phyloP scores from a whole-genome alignment of 2,888 invertebrate genomes.

The Hirtodrosophila alboralis region DNA sequence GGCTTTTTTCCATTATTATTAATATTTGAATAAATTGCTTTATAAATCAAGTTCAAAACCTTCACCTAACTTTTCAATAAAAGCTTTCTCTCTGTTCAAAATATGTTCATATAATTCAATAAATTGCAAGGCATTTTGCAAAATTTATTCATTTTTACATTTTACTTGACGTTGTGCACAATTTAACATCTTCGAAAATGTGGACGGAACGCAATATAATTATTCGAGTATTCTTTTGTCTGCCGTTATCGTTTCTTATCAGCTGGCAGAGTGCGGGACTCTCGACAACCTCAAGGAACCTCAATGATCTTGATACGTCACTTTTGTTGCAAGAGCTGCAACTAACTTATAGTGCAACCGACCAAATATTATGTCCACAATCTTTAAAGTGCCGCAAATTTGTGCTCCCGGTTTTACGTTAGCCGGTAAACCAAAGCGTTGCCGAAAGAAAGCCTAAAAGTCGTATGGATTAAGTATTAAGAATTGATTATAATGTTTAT shows the following conservation, averaged over 20 bases:
- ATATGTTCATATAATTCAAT: not conserved
- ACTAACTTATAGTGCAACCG: not conserved
- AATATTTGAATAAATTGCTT: too few species aligned
- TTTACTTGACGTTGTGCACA: too few species aligned
- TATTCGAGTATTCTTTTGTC: not conserved
- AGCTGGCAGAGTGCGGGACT: not conserved
- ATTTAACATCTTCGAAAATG: not conserved
- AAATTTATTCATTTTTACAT: not conserved
- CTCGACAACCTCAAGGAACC: not conserved
- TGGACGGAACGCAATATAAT: not conserved
- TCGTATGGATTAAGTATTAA: too few species aligned
- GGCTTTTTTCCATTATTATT: too few species aligned
- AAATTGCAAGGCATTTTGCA: not conserved
- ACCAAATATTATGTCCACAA: too few species aligned
- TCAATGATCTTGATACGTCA: not conserved
- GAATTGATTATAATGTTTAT: too few species aligned
- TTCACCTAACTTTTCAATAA: not conserved
- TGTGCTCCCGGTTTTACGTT: constrained; percentile 1
- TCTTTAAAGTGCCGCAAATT: not conserved
- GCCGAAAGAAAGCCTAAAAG: not conserved
- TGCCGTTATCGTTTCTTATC: not conserved
- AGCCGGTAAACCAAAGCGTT: not conserved
- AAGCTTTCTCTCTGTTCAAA: not conserved
- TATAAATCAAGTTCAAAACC: too few species aligned
- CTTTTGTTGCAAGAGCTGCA: not conserved